Conservation (phyloP, 2,888 invertebrate genomes). For the Trissonchulus latispiculum region DNA sequence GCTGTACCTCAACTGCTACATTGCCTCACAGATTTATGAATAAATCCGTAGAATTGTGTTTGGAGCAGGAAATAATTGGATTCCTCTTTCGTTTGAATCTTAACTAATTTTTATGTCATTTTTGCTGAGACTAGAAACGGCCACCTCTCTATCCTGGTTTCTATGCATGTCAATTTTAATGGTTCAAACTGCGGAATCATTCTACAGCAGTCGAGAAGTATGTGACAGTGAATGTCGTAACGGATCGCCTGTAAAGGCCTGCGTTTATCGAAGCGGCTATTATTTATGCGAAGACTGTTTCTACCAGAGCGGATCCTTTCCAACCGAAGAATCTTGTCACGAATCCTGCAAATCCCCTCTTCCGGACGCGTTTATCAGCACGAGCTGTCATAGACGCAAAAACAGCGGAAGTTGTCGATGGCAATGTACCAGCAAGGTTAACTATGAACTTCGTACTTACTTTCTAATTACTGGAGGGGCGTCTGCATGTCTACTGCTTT, state of each 20-base stretch:
- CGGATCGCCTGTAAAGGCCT: not conserved
- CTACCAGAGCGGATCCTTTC: not conserved
- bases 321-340: not conserved
- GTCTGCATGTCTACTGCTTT: not conserved
- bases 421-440: not conserved
- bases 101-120: too few species aligned
- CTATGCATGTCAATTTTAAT: too few species aligned
- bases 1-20: too few species aligned
- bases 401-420: not conserved
- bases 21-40: too few species aligned
- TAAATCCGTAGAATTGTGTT: too few species aligned
- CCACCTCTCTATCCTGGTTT: too few species aligned
- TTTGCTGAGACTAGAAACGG: too few species aligned
- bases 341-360: not conserved
- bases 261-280: not conserved
- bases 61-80: too few species aligned
- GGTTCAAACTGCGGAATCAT: too few species aligned
- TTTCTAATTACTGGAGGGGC: not conserved
- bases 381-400: not conserved
- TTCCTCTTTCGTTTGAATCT: too few species aligned
- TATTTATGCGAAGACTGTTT: not conserved
- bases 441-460: not conserved
- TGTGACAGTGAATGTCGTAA: not conserved
- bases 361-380: not conserved
- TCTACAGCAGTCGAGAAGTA: not conserved